Base-by-base conservation (phyloP, 1,140 invertebrate species). In the Sesamia nonagrioides region DNA sequence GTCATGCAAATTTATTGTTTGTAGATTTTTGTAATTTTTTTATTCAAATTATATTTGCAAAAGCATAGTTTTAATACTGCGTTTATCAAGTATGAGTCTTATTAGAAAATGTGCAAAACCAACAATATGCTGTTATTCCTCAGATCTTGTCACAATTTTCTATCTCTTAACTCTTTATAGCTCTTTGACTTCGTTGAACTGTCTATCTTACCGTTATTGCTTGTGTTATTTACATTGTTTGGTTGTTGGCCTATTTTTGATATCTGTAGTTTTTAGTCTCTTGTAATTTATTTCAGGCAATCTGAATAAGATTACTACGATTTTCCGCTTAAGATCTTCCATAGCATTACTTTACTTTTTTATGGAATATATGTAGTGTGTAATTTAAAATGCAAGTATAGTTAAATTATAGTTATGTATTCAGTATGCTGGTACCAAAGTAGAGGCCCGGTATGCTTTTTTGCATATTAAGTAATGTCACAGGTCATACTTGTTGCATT, bases 391-490 rank as follows among this genome's bases (percentile, higher is more conserved):
- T 66, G 37, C 37, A 13, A 42, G 17, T 17, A 42, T 66, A 56
- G 52, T 56, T 33, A 56, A 54, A 40, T 17, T 72, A 54, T 71
- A 54, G 52, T 48, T 33, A 71, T 52, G 48, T 71, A 71, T 71
- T 71, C 42, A 71, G 68, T 54, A 54, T 33, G 66, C 66, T 50
- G 42, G 68, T 45, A 52, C 48, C 68, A 71, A n/a, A 54, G 40
- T 48, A 54, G 40, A 17, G 45, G 48, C 48, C 48, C 50, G 18
- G 48, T 71, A 45, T 54, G 48, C 68, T 54, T 71, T 71, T 83
- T 80, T 78, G 80, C 78, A 87, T 87, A 87, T 87, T 82, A 80
- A 86, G 33, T 73, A 52, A 79, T 80, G 84, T 78, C 82, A 83
- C 27, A 74, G 82, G 74, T 82, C 81, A 78, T 18, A 15, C 68